Percentiles rank a stretch among this genome's conserved stretches.
These are phyloP conservation scores for Andrena minutula DNA, from an alignment of 2,888 invertebrate species.

Conservation along the genomic window DNA sequence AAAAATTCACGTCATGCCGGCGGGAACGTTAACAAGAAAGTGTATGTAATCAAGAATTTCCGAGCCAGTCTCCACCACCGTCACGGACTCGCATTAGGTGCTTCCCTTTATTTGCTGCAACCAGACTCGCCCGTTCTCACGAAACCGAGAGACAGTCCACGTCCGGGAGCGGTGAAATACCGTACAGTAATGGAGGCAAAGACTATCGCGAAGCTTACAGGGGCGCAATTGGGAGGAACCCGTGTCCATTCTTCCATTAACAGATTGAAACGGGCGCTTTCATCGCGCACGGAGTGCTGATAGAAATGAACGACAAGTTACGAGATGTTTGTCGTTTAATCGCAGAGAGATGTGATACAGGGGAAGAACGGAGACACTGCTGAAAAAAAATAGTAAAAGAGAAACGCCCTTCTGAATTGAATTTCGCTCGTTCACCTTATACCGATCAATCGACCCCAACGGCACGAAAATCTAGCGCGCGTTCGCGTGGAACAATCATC, in stretches of 20 bases:
- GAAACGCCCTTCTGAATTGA: background rate
- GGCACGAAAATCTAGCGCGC: no score
- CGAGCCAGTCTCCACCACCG: constrained; percentile 42
- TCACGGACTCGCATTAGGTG: constrained; percentile 68
- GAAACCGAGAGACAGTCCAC: constrained; percentile 60
- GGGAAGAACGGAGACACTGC: no score
- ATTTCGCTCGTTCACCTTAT: background rate
- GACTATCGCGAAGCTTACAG: constrained; percentile 37
- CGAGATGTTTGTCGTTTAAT: background rate
- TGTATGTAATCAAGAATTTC: constrained; percentile 71
- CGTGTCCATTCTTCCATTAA: background rate
- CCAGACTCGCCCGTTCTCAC: constrained; percentile 50
- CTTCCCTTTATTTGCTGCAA: constrained; percentile 65
- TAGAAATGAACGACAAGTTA: background rate
- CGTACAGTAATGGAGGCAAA: constrained; percentile 54
- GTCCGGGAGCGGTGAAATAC: constrained; percentile 49
- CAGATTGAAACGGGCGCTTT: constrained; percentile 11
- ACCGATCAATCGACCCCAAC: background rate
- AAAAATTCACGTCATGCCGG: constrained; percentile 69
- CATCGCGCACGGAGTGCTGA: constrained; percentile 4
- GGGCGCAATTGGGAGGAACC: constrained; percentile 27
- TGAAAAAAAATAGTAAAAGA: background rate
- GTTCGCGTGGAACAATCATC: background rate
- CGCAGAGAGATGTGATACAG: no score
- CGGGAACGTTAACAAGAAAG: constrained; percentile 67